These are phyloP conservation scores for Neopipo cinnamomea DNA, from an alignment of 2,113 vertebrate species.

Conservation along the genomic window DNA sequence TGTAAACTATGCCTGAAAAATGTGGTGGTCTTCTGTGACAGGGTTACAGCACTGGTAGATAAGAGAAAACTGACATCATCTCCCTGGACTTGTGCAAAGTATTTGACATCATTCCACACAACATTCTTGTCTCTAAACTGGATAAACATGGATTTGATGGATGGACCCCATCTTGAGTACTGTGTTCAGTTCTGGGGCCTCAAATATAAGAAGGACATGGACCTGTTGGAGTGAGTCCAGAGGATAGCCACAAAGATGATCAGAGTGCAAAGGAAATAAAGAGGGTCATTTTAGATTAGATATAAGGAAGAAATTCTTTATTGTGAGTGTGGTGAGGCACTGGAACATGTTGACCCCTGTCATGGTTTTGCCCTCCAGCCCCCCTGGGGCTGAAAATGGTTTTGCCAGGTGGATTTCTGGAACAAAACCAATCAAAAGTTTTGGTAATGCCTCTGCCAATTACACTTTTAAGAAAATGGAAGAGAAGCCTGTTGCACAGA, in stretches of 20 bases:
- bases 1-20: background rate
- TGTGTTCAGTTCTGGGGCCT: background rate
- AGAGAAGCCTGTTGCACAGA: too few species aligned
- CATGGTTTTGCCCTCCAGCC: too few species aligned
- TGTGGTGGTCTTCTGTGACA: background rate
- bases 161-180: background rate
- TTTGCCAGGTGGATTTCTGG: too few species aligned
- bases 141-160: background rate
- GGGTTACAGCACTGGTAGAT: background rate
- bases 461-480: too few species aligned
- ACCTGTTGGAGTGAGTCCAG: background rate
- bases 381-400: too few species aligned
- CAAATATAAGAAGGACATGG: background rate
- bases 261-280: background rate
- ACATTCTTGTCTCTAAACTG: background rate
- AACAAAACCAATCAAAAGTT: too few species aligned
- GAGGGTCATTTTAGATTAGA: background rate
- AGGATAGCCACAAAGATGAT: background rate
- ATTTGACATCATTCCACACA: background rate
- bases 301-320: background rate
- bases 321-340: background rate
- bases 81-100: background rate
- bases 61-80: background rate
- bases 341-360: background rate
- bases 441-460: too few species aligned